Base-by-base conservation (phyloP, 1,140 invertebrate species). In the Pseudomyrmex gracilis region DNA sequence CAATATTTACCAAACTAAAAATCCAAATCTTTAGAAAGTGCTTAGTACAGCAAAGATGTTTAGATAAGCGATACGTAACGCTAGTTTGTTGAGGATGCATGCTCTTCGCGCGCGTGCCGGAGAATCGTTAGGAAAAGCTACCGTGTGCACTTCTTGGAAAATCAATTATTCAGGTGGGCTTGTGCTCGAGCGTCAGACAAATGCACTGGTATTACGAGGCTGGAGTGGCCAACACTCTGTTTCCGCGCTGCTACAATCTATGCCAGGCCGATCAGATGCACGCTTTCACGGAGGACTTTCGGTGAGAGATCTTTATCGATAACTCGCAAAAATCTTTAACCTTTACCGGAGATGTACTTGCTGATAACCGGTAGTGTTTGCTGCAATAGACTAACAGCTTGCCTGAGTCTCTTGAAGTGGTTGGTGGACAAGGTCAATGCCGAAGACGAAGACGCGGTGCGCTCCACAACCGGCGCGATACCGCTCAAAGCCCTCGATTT, bases 171-270 rank as follows among this genome's bases (percentile, higher is more conserved):
- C 82, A 95, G 95, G 93, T 95, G 68, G 97, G 98, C 47, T 93
- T 99, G 34, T 97, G 97, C 86, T 95, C 96, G 8, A 97, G 97
- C 82, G 94, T 99, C 57, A 96, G 97, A 74, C 97, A 98, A 94
- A 96, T 98, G 93, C 97, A 98, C 90, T 99, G 98, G 98, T 98
- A 97, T 91, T 97, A 96, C 86, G 97, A 98, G 90, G 96, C 97
- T 45, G 97, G 97, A 20, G 95, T 97, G 43, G 96, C 98, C 0
- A 95, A 97, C 82, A 97, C 97, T 2, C 96, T 97, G 77, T 98
- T 98, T 92, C 98, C 98, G 0, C 95, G 98, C 51, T 98, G 97
- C 89, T 98, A 98, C 93, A 97, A 98, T 80, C 96, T 98, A 49
- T 97, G 97, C 91, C 97, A 97, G 93, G 96, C 96, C 10, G 98